Evolutionary conservation across 2,888 invertebrate genomes (phyloP), one percentile per base, ranked within the genome.

Genomic region (Polietes domitor): DNA sequence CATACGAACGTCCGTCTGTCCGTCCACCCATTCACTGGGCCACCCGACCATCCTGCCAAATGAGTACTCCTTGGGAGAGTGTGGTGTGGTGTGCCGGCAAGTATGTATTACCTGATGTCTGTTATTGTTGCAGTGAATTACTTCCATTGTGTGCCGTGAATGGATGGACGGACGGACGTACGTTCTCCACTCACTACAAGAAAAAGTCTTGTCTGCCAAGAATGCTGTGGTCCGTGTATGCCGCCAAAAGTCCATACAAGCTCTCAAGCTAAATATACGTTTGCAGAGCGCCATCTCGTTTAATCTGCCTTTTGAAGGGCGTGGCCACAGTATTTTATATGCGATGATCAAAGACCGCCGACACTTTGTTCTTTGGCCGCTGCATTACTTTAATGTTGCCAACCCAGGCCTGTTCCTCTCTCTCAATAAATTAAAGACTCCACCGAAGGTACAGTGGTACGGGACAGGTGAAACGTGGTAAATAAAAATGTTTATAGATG

Each of bases 261-360:
- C 90, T 89, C 88, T 68, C 68, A 68, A 68, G 68, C 43, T 68
- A 68, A 68, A 24, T 68, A 43, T 68, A 90, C 83, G 87, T 73
- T 89, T 89, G 88, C 87, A 87, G 92, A 91, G 91, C 91, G 91
- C 91, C 91, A 91, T 92, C 92, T 91, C 91, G 92, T 91, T 91
- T 91, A 91, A 91, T 91, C 91, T 91, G 88, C 92, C 91, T 91
- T 91, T 91, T 88, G 88, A 88, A 88, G 88, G 90, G 90, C 90
- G 91, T 89, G 90, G 91, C 90, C 87, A 91, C 89, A 91, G 92
- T 91, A 91, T 91, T 92, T 91, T 92, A 92, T 92, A 91, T 89
- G 88, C 89, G 87, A 86, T 90, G 92, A 92, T 91, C 92, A 91
- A 91, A 91, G 91, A 85, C 86, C 75, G 87, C 91, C 91, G 91